phyloP scores from a whole-genome alignment of 1,140 invertebrate genomes.

The Heliconius nattereri region DNA sequence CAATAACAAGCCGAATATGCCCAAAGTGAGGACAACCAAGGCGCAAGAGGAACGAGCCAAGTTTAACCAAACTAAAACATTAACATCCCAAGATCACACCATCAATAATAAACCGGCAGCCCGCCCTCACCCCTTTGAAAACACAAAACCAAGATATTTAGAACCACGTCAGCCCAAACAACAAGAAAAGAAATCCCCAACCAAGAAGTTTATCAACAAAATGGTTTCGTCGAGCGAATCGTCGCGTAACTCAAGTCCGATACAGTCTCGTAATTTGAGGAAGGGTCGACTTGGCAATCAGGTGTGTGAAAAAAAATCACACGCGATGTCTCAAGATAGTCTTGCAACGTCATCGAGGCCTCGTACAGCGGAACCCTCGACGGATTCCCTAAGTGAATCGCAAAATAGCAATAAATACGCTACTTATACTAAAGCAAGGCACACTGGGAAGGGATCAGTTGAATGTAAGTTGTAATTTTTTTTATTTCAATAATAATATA shows the following conservation, averaged over 20 bases:
- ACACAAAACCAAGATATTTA: slow-evolving; percentile 61
- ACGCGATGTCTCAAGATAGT: slow-evolving; percentile 65
- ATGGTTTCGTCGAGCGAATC: slow-evolving; percentile 66
- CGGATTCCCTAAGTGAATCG: slow-evolving; percentile 65
- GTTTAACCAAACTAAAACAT: slow-evolving; percentile 61
- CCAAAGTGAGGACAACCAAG: slow-evolving; percentile 67
- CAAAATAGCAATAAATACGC: slow-evolving; percentile 69
- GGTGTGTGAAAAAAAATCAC: slow-evolving; percentile 33
- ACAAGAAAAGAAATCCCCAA: slow-evolving; percentile 40
- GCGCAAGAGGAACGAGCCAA: slow-evolving; percentile 70
- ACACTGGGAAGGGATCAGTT: slow-evolving; percentile 50
- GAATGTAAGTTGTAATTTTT: slow-evolving; percentile 57
- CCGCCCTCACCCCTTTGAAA: slow-evolving; percentile 47
- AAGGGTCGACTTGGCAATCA: slow-evolving; percentile 39
- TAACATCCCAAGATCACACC: slow-evolving; percentile 45
- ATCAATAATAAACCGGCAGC: slow-evolving; percentile 34
- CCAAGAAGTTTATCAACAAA: slow-evolving; percentile 48
- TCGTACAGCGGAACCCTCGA: slow-evolving; percentile 66
- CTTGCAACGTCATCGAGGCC: slow-evolving; percentile 61
- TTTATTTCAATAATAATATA: not conserved
- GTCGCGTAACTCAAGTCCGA: slow-evolving; percentile 64
- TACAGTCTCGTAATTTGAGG: slow-evolving; percentile 47
- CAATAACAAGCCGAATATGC: slow-evolving; percentile 36
- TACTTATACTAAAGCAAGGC: slow-evolving; percentile 67
- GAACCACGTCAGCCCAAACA: slow-evolving; percentile 46